Evolutionary conservation across 2,888 invertebrate species (phyloP), one percentile per base, ranked within the genome.

Genomic region (Aplocera efformata): DNA sequence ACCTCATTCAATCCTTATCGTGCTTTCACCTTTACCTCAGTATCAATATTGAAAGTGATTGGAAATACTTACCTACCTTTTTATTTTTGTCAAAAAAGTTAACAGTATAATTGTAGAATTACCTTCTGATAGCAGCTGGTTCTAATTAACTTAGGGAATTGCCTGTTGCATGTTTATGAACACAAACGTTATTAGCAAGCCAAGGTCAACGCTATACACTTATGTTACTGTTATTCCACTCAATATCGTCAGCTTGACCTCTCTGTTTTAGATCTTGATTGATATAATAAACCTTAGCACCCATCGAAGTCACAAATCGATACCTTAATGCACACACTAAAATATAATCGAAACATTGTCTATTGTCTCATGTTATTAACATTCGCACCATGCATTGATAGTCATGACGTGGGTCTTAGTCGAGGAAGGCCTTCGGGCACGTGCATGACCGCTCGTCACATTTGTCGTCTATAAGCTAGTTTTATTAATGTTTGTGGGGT

Each of bases 351-450:
- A 54, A 17, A 17, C 13, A 67, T 65, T 56, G 59, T 59, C 59
- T 65, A 67, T 72, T 71, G 67, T 72, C 46, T 61, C 54, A 45
- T 35, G 38, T 41, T 38, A 60, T 69, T 67, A 43, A 51, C 48
- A 74, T 56, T 65, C 68, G 28, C 27, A 42, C 41, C 72, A 73
- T 71, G 72, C 63, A 50, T 50, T 49, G 42, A 43, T 54, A 46
- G 42, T 49, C 46, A 57, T 65, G 63, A 63, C 59, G 66, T 57
- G 23, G 42, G 50, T 40, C 45, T 39, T 42, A 36, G 52, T 55
- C 49, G 57, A 63, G 50, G 46, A 48, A 53, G 33, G 44, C 40
- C 54, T 43, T 50, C 45, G 8, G n/a, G 7, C 26, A 23, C 17
- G 9, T 35, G 25, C 22, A 22, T 20, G 38, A 30, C 26, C 13